These are phyloP conservation scores for Microplitis manilae DNA, from an alignment of 2,888 invertebrate species.

Conservation along the genomic window DNA sequence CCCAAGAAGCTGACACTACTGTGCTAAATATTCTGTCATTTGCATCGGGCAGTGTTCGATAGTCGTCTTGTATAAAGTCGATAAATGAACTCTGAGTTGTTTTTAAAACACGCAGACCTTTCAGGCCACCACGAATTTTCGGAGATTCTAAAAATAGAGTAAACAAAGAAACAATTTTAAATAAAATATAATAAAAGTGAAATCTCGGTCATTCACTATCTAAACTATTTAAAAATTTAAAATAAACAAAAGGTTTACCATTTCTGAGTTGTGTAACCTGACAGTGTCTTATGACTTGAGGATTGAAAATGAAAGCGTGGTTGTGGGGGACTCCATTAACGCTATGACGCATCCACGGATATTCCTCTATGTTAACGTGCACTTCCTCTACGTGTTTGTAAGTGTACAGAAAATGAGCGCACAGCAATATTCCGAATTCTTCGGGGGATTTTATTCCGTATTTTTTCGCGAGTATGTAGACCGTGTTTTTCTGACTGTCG, in stretches of 20 bases:
- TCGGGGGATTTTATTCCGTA: constrained; percentile 84
- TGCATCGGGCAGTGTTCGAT: constrained; percentile 82
- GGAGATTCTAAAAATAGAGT: constrained; percentile 71
- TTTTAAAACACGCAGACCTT: constrained; percentile 82
- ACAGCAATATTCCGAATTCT: constrained; percentile 82
- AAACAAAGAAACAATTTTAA: not conserved
- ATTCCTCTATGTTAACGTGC: constrained; percentile 80
- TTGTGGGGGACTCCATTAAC: constrained; percentile 77
- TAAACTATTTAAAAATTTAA: not conserved
- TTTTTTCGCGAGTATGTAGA: constrained; percentile 85
- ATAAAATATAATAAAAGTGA: constrained; percentile 22
- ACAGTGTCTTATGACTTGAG: constrained; percentile 79
- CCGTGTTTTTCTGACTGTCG: constrained; percentile 88
- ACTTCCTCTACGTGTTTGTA: constrained; percentile 84
- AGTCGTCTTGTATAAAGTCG: constrained; percentile 86
- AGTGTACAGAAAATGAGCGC: constrained; percentile 82
- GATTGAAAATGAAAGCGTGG: constrained; percentile 84
- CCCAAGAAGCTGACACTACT: constrained; percentile 83
- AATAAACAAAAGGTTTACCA: constrained; percentile 73
- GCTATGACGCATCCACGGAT: constrained; percentile 82
- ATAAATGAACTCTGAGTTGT: constrained; percentile 87
- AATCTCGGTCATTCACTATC: constrained; percentile 30
- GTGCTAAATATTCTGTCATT: constrained; percentile 86
- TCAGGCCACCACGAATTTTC: constrained; percentile 79
- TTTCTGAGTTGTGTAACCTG: constrained; percentile 79